Percentiles rank a stretch among this genome's conserved stretches.
Evolutionary conservation across 2,797 vertebrate species (phyloP).

Genomic region (Cephalopachus bancanus): DNA sequence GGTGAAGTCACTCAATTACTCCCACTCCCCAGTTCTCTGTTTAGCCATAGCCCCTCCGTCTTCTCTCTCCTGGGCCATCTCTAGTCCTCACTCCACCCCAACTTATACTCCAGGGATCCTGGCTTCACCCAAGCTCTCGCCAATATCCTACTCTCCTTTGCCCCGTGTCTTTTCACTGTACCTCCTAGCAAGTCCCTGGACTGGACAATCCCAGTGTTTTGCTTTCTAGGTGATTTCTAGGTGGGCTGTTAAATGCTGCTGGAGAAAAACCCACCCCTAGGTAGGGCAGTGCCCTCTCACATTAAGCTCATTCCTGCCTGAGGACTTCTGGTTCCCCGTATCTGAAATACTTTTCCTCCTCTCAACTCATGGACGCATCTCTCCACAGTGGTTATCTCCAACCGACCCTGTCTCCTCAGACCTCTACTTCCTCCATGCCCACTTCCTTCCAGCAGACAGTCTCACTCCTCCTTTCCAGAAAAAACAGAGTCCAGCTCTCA

Average conservation of each 20-base stretch:
- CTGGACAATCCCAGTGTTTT: not conserved
- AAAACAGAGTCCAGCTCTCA: not conserved
- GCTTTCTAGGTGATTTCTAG: not conserved
- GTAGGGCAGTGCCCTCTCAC: too few species aligned
- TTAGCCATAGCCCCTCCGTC: not conserved
- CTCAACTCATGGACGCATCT: not conserved
- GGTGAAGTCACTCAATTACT: not conserved
- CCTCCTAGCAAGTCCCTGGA: not conserved
- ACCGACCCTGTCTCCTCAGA: not conserved
- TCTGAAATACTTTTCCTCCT: not conserved
- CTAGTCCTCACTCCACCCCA: not conserved
- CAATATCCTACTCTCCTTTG: not conserved
- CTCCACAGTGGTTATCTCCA: not conserved
- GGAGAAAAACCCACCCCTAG: not conserved
- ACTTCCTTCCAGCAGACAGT: not conserved
- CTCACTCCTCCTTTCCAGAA: not conserved
- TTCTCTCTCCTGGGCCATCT: not conserved
- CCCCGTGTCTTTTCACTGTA: not conserved
- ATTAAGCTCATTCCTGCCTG: too few species aligned
- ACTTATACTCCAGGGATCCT: not conserved
- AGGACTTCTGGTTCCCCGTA: too few species aligned
- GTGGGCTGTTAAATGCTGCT: not conserved
- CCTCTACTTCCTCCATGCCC: too few species aligned
- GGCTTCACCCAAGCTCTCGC: not conserved
- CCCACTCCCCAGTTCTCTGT: not conserved